Evolutionary conservation across 2,113 vertebrate species (phyloP).

Genomic region (human): GRCh38 chr3:39030501-39031000

Average conservation of each 20-base stretch:
- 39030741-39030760: background rate
- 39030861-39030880: background rate
- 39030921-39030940: background rate
- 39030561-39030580: background rate
- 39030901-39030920: background rate
- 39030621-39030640: background rate
- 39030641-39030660: background rate
- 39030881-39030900: conserved; percentile 3
- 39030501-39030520: background rate
- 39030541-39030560: background rate
- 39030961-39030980: background rate
- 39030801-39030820: background rate
- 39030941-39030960: background rate
- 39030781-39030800: background rate
- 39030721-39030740: background rate
- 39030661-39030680: background rate
- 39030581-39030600: background rate
- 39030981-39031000: conserved; percentile 61
- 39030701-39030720: background rate
- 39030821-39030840: background rate
- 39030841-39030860: background rate
- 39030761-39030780: background rate
- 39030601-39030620: conserved; percentile 1
- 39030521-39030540: background rate
- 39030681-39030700: background rate